phyloP scores from a whole-genome alignment of 1,140 invertebrate species.

The Hormaphis cornu region DNA sequence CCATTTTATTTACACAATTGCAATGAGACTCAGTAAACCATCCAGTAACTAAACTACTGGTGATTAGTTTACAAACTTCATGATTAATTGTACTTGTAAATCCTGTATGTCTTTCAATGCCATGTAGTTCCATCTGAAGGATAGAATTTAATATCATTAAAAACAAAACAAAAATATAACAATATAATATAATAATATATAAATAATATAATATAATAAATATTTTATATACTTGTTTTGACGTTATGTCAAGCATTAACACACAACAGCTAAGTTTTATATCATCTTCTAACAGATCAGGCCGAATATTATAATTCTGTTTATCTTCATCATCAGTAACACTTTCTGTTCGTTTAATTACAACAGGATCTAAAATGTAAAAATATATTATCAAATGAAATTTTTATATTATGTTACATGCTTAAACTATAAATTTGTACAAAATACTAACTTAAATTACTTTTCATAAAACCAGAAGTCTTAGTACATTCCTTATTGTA shows the following conservation, averaged over 20 bases:
- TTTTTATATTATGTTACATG: background rate
- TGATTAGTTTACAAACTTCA: conserved; percentile 66
- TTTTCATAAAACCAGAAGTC: background rate
- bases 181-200: no score
- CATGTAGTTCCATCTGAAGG: conserved; percentile 84
- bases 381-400: conserved; percentile 20
- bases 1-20: conserved; percentile 43
- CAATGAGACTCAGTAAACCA: conserved; percentile 51
- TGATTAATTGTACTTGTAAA: conserved; percentile 65
- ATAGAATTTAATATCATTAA: no score
- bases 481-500: background rate
- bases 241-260: conserved; percentile 87
- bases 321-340: conserved; percentile 59
- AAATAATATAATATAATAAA: no score
- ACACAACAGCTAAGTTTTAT: conserved; percentile 85
- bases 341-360: conserved; percentile 44
- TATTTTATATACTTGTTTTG: conserved; percentile 83
- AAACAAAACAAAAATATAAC: no score
- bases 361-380: conserved; percentile 48
- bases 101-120: conserved; percentile 72
- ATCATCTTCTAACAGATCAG: conserved; percentile 47
- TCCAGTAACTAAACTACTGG: conserved; percentile 67
- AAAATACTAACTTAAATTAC: conserved; percentile 25
- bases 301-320: conserved; percentile 41
- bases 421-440: background rate